Conservation (phyloP, 2,888 invertebrate genomes). For the Nesidiocoris tenuis region DNA sequence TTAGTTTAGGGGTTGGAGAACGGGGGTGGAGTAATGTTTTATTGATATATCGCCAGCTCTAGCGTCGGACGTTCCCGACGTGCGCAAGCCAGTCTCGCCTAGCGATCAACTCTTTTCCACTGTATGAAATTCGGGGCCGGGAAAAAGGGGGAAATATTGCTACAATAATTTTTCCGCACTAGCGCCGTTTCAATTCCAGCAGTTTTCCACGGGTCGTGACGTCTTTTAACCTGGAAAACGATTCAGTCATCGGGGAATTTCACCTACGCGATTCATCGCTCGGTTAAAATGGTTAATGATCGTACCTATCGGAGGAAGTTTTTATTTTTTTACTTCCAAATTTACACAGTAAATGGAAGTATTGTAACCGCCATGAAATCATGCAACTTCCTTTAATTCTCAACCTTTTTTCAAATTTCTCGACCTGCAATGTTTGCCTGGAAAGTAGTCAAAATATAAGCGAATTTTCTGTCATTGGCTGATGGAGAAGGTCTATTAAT, state of each 20-base stretch:
- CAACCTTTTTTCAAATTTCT: too few species aligned
- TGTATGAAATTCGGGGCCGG: neutral
- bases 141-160: neutral
- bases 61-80: neutral
- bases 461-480: too few species aligned
- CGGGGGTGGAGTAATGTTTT: slow-evolving; percentile 12
- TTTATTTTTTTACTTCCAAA: too few species aligned
- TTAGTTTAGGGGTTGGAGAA: neutral
- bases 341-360: too few species aligned
- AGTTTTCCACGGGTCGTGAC: neutral
- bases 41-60: slow-evolving; percentile 9
- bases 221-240: neutral
- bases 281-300: too few species aligned
- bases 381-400: too few species aligned
- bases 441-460: too few species aligned
- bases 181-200: neutral
- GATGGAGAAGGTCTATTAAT: too few species aligned
- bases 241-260: neutral
- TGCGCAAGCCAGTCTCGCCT: neutral
- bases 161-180: neutral
- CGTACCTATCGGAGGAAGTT: too few species aligned
- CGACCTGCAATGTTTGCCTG: too few species aligned
- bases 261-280: too few species aligned
- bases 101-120: neutral
- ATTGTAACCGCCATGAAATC: too few species aligned